Base-by-base conservation (phyloP, 1,140 invertebrate genomes). In the Bombus difficillimus region DNA sequence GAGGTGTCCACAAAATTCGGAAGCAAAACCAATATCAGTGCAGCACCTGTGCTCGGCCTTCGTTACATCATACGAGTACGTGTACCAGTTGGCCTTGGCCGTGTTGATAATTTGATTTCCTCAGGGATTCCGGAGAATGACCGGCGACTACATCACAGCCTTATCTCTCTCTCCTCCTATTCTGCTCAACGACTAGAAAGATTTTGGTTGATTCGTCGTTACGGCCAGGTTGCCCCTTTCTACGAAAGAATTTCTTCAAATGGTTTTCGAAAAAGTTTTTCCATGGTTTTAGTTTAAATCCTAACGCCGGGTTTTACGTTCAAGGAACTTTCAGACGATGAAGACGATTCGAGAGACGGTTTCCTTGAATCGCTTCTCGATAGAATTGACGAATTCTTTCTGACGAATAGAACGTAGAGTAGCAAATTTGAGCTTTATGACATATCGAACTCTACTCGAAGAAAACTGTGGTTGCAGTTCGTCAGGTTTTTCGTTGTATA, bases 21-120 rank as follows among this genome's bases (percentile, higher is more conserved):
- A 90, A 89, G 88, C 86, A 88, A 89, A 91, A 88, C 88, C 91
- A 92, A 92, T 92, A 92, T 90, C 90, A 87, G 79, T 73, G 83
- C 75, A 73, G 88, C 91, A 92, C 86, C 89, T 92, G 91, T 88
- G 89, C 88, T 89, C 89, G 64, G 64, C 66, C 77, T 75, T 83
- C 88, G 71, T 86, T 89, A 79, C 79, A 41, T 90, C 88, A 83
- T 83, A 83, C 78, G 80, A 57, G 59, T 88, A 84, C 83, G 66
- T 85, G 62, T 32, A 69, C 80, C 13, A 39, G 69, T 84, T 77
- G 81, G 43, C 57, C 68, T 47, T 83, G 81, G 39, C 39, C 69
- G 72, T 73, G 83, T 76, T 89, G 83, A 91, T 91, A 91, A 91
- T 91, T 91, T 89, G 86, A 91, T 91, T 91, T 90, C 82, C 80